Conservation (phyloP, 1,140 invertebrate species). For the Drepana arcuata region DNA sequence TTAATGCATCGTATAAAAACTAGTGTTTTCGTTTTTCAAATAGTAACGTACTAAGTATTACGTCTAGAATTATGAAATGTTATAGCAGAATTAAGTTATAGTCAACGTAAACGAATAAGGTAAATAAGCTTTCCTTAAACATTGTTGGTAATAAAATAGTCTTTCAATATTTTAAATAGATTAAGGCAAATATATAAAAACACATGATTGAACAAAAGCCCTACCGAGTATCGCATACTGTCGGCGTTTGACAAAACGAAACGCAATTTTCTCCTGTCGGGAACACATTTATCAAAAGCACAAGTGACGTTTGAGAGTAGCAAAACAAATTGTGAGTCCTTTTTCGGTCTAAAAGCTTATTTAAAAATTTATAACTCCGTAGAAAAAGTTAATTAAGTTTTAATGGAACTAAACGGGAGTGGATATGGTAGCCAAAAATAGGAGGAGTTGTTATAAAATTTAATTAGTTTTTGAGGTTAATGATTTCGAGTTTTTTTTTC, state of each 20-base stretch:
- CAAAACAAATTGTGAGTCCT: slow-evolving; percentile 63
- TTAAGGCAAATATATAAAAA: too few species aligned
- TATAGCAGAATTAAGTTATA: too few species aligned
- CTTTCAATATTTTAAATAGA: too few species aligned
- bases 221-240: too few species aligned
- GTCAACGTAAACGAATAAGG: too few species aligned
- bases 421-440: slow-evolving; percentile 69
- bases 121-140: too few species aligned
- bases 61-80: too few species aligned
- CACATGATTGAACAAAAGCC: too few species aligned
- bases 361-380: slow-evolving; percentile 56
- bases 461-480: slow-evolving; percentile 60
- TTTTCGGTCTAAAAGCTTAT: slow-evolving; percentile 45
- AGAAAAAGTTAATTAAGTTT: slow-evolving; percentile 71
- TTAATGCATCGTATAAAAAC: too few species aligned
- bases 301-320: slow-evolving; percentile 68
- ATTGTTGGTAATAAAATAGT: too few species aligned
- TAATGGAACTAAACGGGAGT: slow-evolving; percentile 68
- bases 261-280: slow-evolving; percentile 45
- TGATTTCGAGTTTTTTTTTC: slow-evolving; percentile 52
- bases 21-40: too few species aligned
- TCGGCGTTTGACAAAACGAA: slow-evolving; percentile 43
- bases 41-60: too few species aligned
- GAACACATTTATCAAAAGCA: slow-evolving; percentile 60
- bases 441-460: slow-evolving; percentile 66